Evolutionary conservation across 2,113 vertebrate genomes (phyloP).

Genomic region (Panthera tigris): DNA sequence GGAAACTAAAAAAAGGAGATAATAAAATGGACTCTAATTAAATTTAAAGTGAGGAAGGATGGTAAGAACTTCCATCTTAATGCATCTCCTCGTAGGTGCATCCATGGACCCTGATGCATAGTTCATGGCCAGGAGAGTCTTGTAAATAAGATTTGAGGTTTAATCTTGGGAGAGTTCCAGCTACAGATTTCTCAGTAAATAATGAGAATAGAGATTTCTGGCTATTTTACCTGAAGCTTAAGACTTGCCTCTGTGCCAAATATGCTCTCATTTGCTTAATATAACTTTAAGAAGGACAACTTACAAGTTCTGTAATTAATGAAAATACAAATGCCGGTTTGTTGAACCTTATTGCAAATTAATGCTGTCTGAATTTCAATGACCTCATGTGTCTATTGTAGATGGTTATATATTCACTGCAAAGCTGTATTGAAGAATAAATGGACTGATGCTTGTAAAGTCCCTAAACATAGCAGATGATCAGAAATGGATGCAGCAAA

Average conservation of each 20-base stretch:
- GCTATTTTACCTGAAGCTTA: neutral
- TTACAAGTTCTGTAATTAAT: neutral
- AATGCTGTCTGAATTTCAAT: neutral
- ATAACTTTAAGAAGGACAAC: neutral
- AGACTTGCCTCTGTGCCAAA: neutral
- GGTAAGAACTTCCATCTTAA: too few species aligned
- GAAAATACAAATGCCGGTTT: neutral
- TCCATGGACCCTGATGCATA: fast-evolving
- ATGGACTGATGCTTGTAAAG: neutral
- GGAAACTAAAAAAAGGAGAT: neutral
- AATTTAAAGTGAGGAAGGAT: neutral
- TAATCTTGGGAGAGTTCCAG: neutral
- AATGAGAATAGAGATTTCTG: neutral
- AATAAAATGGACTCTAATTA: neutral
- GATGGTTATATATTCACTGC: neutral
- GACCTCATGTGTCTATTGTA: neutral
- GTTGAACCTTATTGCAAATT: neutral
- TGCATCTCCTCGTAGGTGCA: fast-evolving
- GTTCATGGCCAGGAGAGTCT: fast-evolving
- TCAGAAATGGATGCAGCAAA: neutral
- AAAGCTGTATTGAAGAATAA: neutral
- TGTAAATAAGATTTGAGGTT: neutral
- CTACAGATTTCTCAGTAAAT: neutral
- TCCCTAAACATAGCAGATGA: neutral
- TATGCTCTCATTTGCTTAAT: neutral